Evolutionary conservation across 2,888 invertebrate species (phyloP), one percentile per base, ranked within the genome.

Genomic region (Diplazon laetatorius): DNA sequence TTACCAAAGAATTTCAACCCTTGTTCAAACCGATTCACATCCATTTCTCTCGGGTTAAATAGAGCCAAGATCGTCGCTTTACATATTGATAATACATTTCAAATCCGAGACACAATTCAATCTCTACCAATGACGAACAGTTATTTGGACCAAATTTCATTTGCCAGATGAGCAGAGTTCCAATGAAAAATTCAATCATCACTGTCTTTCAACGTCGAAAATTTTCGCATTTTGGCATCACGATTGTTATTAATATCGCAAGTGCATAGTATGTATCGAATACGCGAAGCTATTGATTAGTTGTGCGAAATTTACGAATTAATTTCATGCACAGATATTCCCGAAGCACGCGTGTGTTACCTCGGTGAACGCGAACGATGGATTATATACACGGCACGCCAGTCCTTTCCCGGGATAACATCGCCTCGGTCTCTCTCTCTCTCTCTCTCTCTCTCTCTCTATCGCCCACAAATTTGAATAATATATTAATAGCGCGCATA

Each of bases 401-500:
- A 66, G 57, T 57, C 39, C 68, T 68, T 42, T 72, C 66, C 62
- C 37, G 48, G 50, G 37, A 55, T 72, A 62, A 71, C 62, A 52
- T 62, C 52, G 39, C 20, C 25, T 8, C 16, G 65, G 35, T 37
- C 65, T 71, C 71, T 71, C 71, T n/a, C n/a, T n/a, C n/a, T n/a
- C n/a, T n/a, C n/a, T n/a, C n/a, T n/a, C n/a, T n/a, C n/a, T n/a
- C n/a, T n/a, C n/a, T n/a, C n/a, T n/a, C n/a, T n/a, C n/a, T n/a
- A n/a, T n/a, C n/a, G n/a, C n/a, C n/a, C n/a, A 69, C 57, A 78
- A 52, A 73, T 73, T 73, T 69, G 73, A 78, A 78, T 78, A 78
- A 78, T 78, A 78, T 73, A 78, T 77, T 72, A 72, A 77, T 77
- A 72, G 68, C 68, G 62, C 72, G 62, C 66, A 68, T 59, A 68